Conservation (phyloP, 2,888 invertebrate species). For the Teinopalpus imperialis region DNA sequence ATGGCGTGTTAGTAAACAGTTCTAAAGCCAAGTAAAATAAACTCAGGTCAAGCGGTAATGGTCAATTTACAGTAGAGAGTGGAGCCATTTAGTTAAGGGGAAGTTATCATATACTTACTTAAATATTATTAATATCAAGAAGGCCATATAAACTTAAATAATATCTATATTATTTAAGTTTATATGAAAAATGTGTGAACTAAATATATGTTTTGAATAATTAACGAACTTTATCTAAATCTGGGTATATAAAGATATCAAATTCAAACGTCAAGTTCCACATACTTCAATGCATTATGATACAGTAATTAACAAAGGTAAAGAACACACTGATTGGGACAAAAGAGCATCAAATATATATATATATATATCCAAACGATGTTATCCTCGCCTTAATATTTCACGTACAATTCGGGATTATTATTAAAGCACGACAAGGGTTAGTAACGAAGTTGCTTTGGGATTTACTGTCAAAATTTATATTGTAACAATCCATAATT, state of each 20-base stretch:
- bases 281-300: too few species aligned
- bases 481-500: too few species aligned
- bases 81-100: slow-evolving; percentile 20
- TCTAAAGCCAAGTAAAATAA: slow-evolving; percentile 26
- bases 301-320: not conserved
- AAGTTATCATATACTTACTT: not conserved
- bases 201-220: too few species aligned
- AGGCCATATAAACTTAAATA: not conserved
- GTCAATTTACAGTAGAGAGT: slow-evolving; percentile 21
- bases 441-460: not conserved
- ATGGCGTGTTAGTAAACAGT: slow-evolving; percentile 26
- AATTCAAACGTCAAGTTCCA: too few species aligned
- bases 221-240: too few species aligned
- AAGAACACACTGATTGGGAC: too few species aligned
- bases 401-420: not conserved
- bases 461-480: too few species aligned
- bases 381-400: not conserved
- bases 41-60: slow-evolving; percentile 26
- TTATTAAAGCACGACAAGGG: not conserved
- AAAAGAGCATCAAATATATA: not conserved
- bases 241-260: too few species aligned
- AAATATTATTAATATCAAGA: not conserved
- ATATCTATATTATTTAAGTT: not conserved
- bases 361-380: not conserved
- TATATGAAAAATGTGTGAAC: too few species aligned